phyloP scores from a whole-genome alignment of 2,888 invertebrate genomes.

The Pogonocherus hispidulus region DNA sequence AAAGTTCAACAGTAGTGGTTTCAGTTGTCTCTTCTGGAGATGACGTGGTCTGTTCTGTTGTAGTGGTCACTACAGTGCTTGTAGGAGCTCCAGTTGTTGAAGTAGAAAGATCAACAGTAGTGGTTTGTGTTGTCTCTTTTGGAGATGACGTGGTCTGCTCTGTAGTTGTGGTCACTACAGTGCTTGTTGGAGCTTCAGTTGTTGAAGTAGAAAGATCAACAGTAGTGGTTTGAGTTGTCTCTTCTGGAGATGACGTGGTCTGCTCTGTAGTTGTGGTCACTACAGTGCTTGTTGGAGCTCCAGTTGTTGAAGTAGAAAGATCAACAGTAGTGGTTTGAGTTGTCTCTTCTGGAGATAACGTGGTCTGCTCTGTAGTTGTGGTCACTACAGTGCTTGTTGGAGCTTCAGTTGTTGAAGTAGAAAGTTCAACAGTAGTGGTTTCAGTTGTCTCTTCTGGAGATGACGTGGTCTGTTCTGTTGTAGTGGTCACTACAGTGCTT shows the following conservation, averaged over 20 bases:
- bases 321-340: neutral
- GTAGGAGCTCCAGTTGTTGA: too few relatives aligned
- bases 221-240: neutral
- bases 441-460: neutral
- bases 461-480: neutral
- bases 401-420: neutral
- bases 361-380: neutral
- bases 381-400: neutral
- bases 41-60: neutral
- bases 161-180: neutral
- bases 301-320: neutral
- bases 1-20: neutral
- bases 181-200: neutral
- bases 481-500: neutral
- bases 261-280: neutral
- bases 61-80: too few relatives aligned
- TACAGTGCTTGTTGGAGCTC: neutral
- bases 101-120: too few relatives aligned
- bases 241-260: neutral
- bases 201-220: neutral
- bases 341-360: neutral
- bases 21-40: neutral
- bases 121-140: neutral
- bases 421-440: neutral
- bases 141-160: neutral